Percentiles rank a stretch among this genome's conserved stretches.
These are phyloP conservation scores for Phalacrocorax brasilianus DNA, from an alignment of 2,113 vertebrate genomes.

Conservation along the genomic window DNA sequence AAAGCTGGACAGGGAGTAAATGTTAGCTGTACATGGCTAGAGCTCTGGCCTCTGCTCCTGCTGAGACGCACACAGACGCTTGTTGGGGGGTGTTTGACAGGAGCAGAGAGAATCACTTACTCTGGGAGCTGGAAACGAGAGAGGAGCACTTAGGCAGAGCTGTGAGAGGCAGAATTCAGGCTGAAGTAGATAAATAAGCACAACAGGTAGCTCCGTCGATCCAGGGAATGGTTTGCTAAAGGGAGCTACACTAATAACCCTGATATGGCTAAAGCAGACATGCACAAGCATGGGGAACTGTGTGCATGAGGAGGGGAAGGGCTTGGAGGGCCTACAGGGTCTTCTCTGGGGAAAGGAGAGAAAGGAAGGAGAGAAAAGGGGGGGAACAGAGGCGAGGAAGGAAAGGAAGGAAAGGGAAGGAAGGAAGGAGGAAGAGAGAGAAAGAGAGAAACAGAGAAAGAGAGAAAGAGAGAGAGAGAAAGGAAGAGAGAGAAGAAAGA, in stretches of 20 bases:
- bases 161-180: neutral
- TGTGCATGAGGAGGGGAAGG: neutral
- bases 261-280: neutral
- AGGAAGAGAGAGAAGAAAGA: too few species aligned
- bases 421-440: neutral
- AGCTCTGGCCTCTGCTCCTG: neutral
- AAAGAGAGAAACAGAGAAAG: too few species aligned
- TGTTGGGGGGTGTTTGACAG: neutral
- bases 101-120: neutral
- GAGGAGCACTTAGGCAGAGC: neutral
- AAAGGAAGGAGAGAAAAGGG: neutral
- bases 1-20: neutral
- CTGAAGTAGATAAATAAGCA: neutral
- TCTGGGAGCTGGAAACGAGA: neutral
- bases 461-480: too few species aligned
- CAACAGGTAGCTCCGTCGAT: neutral
- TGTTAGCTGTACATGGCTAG: neutral
- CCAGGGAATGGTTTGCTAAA: neutral
- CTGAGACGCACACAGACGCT: neutral
- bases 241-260: neutral
- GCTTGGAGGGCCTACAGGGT: neutral
- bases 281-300: rapidly evolving
- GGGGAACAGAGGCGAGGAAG: rapidly evolving
- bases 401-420: rapidly evolving
- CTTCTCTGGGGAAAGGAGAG: neutral